These are phyloP conservation scores for Pitangus sulphuratus DNA, from an alignment of 2,797 vertebrate genomes.

Conservation along the genomic window DNA sequence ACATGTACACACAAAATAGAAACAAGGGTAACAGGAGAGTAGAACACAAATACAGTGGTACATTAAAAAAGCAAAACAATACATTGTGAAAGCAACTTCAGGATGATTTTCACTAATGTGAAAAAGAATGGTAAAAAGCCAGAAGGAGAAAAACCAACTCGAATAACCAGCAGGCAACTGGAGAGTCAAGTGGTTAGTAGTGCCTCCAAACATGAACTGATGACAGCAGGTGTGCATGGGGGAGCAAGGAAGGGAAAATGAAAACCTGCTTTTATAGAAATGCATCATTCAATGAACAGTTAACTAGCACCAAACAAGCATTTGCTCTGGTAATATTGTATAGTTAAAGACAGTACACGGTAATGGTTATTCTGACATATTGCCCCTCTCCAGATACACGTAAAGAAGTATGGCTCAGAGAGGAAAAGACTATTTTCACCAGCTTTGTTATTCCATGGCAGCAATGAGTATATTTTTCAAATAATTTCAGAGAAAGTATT, in stretches of 20 bases:
- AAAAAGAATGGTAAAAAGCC: not conserved
- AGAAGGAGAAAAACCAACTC: not conserved
- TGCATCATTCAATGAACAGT: not conserved
- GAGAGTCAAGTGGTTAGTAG: not conserved
- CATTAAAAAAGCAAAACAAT: not conserved
- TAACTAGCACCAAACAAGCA: not conserved
- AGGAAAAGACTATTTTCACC: not conserved
- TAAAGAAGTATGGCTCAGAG: not conserved
- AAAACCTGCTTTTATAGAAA: not conserved
- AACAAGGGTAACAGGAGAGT: not conserved
- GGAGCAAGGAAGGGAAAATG: accelerated
- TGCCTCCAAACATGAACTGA: not conserved
- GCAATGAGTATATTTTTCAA: not conserved
- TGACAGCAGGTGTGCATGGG: not conserved
- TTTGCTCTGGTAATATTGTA: not conserved
- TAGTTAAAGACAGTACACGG: not conserved
- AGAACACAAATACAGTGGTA: not conserved
- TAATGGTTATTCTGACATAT: not conserved
- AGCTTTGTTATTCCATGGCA: not conserved
- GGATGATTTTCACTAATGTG: not conserved
- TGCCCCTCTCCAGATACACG: not conserved
- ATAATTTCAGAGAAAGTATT: not conserved
- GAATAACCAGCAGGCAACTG: not conserved
- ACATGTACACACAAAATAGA: not conserved
- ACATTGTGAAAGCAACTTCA: not conserved